Evolutionary conservation across 2,797 vertebrate genomes (phyloP).

Genomic region (Danio jaintianensis): DNA sequence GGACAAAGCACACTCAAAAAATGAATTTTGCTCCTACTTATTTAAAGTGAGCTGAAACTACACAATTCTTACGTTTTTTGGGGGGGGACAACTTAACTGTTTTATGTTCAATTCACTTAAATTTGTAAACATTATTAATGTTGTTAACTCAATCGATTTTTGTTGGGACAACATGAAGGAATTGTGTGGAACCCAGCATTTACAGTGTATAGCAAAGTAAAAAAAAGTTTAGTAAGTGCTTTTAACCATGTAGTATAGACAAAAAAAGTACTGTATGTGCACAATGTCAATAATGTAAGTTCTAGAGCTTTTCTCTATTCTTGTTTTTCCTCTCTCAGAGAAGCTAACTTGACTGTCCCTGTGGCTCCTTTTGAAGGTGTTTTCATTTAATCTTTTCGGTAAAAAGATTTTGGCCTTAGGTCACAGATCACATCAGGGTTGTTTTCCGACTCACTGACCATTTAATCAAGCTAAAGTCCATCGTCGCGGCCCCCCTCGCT

Average conservation of each 20-base stretch:
- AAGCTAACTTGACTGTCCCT: constrained; percentile 71
- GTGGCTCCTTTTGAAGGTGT: constrained; percentile 81
- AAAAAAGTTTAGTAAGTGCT: neutral
- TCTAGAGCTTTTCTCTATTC: constrained; percentile 44
- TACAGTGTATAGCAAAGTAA: neutral
- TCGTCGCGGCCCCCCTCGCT: constrained; percentile 71
- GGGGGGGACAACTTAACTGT: too few relatives aligned
- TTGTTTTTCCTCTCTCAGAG: constrained; percentile 58
- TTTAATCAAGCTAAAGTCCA: constrained; percentile 93
- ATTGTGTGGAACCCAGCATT: too few relatives aligned
- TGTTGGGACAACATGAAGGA: too few relatives aligned
- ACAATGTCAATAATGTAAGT: constrained; percentile 31
- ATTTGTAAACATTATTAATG: too few relatives aligned
- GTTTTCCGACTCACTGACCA: constrained; percentile 91
- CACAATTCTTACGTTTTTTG: too few relatives aligned
- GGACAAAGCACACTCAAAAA: neutral
- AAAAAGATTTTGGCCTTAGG: constrained; percentile 78
- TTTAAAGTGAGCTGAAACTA: neutral
- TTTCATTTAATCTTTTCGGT: constrained; percentile 86
- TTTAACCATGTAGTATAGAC: neutral
- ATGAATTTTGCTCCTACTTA: neutral
- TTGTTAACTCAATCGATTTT: too few relatives aligned
- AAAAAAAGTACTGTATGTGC: neutral
- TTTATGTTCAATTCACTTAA: too few relatives aligned
- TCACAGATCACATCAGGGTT: constrained; percentile 88